Evolutionary conservation across 2,888 invertebrate species (phyloP).

Genomic region (Lysandra coridon): DNA sequence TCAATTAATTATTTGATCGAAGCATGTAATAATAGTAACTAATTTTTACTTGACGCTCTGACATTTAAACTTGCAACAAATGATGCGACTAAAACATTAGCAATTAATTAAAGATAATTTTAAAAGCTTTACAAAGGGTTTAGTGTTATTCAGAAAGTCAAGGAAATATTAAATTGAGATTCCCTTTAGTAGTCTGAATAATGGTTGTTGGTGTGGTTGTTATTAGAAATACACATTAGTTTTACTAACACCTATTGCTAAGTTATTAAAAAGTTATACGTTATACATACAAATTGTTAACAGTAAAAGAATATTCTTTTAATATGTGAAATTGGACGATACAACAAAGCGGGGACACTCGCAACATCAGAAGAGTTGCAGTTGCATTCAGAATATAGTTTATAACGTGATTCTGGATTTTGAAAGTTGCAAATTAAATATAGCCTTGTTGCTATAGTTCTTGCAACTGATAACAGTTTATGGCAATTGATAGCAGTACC

Average conservation of each 20-base stretch:
- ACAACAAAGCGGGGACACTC: too few relatives aligned
- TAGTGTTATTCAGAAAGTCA: not conserved
- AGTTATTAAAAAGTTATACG: conserved; percentile 3
- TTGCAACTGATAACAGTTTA: not conserved
- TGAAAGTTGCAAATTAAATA: not conserved
- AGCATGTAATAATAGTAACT: not conserved
- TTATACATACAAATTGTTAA: not conserved
- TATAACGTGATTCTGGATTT: too few relatives aligned
- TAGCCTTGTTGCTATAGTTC: not conserved
- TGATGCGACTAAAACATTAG: not conserved
- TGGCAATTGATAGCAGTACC: not conserved
- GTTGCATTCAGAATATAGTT: not conserved
- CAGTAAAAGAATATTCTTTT: too few relatives aligned
- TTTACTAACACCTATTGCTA: not conserved
- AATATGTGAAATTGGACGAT: too few relatives aligned
- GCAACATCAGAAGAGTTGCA: too few relatives aligned
- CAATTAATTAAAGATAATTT: not conserved
- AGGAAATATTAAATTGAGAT: not conserved
- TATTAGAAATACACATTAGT: not conserved
- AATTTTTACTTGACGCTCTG: not conserved
- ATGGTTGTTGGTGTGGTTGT: not conserved
- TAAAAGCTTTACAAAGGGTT: not conserved
- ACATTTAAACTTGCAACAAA: not conserved
- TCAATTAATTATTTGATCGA: too few relatives aligned
- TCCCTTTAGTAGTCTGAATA: not conserved